Conservation (phyloP, 1,140 invertebrate species). For the Zaprionus gabonicus region DNA sequence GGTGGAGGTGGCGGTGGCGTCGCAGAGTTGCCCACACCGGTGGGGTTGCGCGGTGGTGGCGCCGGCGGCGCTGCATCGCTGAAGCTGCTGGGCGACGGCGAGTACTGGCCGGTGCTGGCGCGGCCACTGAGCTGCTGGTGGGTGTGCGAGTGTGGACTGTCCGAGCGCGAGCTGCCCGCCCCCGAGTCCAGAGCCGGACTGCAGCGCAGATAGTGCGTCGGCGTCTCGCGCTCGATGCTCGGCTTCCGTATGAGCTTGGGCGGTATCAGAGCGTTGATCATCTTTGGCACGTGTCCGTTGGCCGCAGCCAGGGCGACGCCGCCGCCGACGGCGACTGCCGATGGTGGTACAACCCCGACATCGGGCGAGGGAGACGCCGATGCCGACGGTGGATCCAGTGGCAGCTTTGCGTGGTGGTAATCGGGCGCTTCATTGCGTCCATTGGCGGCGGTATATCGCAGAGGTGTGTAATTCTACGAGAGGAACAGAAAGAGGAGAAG, state of each 20-base stretch:
- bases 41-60: conserved; percentile 87
- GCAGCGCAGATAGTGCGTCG: conserved; percentile 87
- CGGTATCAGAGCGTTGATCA: conserved; percentile 85
- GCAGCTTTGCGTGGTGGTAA: conserved; percentile 75
- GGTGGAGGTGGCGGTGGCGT: conserved; percentile 90
- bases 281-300: conserved; percentile 81
- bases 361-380: conserved; percentile 68
- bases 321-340: conserved; percentile 48
- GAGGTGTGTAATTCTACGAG: conserved; percentile 72
- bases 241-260: conserved; percentile 93
- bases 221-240: conserved; percentile 92
- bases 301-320: conserved; percentile 48
- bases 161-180: conserved; percentile 94
- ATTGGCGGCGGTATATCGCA: conserved; percentile 77
- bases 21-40: conserved; percentile 87
- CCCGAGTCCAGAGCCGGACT: conserved; percentile 94
- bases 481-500: too few species aligned
- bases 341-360: conserved; percentile 49
- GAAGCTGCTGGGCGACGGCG: conserved; percentile 87
- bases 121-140: conserved; percentile 85
- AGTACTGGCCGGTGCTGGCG: conserved; percentile 87
- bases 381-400: conserved; percentile 68
- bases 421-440: conserved; percentile 77
- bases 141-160: conserved; percentile 90
- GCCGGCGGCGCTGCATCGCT: conserved; percentile 89